Evolutionary conservation across 92 coral and sea anemone species (phyloP).

Genomic region (Umimayanthus chanpuru): DNA sequence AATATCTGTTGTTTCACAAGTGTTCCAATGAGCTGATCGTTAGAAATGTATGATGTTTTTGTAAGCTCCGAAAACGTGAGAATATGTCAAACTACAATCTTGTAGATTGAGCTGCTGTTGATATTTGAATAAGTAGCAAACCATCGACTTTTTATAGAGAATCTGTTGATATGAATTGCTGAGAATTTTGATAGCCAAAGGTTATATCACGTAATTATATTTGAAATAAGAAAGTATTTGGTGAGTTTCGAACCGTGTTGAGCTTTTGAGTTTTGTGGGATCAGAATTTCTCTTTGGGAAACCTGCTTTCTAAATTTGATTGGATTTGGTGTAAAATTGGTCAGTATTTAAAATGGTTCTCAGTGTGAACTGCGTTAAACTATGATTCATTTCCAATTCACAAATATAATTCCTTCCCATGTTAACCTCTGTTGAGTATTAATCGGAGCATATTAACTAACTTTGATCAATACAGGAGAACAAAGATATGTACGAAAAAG

Average conservation of each 20-base stretch:
- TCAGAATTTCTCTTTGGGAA: too few relatives aligned
- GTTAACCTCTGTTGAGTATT: not conserved
- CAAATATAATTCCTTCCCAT: not conserved
- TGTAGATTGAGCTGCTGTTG: not conserved
- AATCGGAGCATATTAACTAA: not conserved
- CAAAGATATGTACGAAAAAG: not conserved
- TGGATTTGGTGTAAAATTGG: not conserved
- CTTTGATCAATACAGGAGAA: not conserved
- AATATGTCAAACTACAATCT: not conserved
- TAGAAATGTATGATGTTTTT: not conserved
- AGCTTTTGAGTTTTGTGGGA: not conserved
- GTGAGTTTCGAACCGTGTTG: not conserved
- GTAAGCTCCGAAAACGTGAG: not conserved
- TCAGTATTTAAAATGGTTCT: too few relatives aligned
- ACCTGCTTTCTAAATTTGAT: not conserved
- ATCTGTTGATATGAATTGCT: not conserved
- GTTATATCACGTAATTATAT: not conserved
- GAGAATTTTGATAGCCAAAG: slow-evolving; percentile 11
- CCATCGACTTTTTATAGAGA: not conserved
- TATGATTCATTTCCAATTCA: too few relatives aligned
- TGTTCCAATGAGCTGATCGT: not conserved
- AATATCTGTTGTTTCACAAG: not conserved
- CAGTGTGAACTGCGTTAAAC: too few relatives aligned
- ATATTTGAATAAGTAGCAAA: not conserved
- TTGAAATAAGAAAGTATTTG: not conserved